Evolutionary conservation across 1,140 invertebrate genomes (phyloP).

Genomic region (Drosophila tani): DNA sequence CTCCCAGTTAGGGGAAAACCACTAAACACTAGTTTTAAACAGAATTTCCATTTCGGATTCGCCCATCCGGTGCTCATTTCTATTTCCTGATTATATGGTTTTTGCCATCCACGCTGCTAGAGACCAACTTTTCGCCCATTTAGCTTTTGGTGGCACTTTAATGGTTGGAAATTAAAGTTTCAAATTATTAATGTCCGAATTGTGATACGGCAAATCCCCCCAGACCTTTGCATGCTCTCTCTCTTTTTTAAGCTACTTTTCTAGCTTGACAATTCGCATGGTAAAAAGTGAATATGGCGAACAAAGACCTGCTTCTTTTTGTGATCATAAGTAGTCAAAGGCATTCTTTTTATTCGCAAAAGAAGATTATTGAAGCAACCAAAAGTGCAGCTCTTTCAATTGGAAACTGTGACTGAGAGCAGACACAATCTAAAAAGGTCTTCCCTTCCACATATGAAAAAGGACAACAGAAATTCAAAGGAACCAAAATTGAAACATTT

Average conservation of each 20-base stretch:
- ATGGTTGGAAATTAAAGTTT: constrained; percentile 27
- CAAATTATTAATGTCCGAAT: constrained; percentile 13
- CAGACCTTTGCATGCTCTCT: neutral
- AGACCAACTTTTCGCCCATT: constrained; percentile 28
- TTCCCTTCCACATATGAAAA: neutral
- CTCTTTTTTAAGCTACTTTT: neutral
- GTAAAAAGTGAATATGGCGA: neutral
- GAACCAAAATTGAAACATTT: constrained; percentile 5
- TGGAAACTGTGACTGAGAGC: constrained; percentile 1
- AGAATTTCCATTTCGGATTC: constrained; percentile 33
- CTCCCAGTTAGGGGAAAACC: constrained; percentile 1
- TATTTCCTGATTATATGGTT: constrained; percentile 28
- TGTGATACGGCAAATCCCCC: too few species aligned
- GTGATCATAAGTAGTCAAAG: constrained; percentile 20
- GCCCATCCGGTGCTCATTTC: constrained; percentile 34
- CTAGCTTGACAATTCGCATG: neutral
- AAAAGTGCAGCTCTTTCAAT: constrained; percentile 19
- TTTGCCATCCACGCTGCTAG: constrained; percentile 2
- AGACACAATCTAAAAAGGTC: neutral
- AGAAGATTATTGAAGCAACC: constrained; percentile 12
- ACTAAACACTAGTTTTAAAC: constrained; percentile 25
- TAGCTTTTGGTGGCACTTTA: constrained; percentile 8
- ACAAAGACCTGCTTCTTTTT: constrained; percentile 4
- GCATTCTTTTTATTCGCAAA: constrained; percentile 6
- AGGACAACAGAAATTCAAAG: constrained; percentile 3